A percentile compares a stretch with the other conserved stretches of the same genome.
These are phyloP conservation scores for Theristicus caerulescens DNA, from an alignment of 2,113 vertebrate genomes.

Conservation along the genomic window DNA sequence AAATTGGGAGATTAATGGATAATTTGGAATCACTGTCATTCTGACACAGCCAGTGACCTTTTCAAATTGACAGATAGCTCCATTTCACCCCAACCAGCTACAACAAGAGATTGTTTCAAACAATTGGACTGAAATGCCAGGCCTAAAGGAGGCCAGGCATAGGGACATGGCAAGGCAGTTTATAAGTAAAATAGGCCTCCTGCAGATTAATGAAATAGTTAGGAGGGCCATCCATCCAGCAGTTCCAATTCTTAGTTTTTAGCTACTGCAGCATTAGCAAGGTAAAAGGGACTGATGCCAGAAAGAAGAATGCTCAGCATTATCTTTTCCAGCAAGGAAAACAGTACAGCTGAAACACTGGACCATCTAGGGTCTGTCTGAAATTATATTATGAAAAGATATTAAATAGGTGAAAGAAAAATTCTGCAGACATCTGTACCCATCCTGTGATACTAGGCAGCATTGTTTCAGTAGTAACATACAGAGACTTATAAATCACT, in stretches of 20 bases:
- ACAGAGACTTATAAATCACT: neutral
- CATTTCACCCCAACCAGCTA: constrained; percentile 58
- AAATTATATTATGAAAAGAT: neutral
- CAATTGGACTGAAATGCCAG: constrained; percentile 35
- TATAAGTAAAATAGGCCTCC: neutral
- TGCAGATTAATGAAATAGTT: constrained; percentile 2
- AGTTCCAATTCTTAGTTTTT: neutral
- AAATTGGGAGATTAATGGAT: constrained; percentile 72
- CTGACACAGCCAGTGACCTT: constrained; percentile 65
- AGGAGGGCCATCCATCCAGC: neutral
- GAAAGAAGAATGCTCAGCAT: neutral
- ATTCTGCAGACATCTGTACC: neutral
- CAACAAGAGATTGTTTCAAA: constrained; percentile 53
- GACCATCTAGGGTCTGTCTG: neutral
- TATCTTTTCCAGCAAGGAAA: neutral
- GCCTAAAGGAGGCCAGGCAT: neutral
- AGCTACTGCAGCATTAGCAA: neutral
- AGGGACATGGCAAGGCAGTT: neutral
- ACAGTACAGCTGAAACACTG: neutral
- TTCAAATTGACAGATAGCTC: constrained; percentile 67
- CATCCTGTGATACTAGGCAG: neutral
- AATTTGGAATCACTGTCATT: constrained; percentile 67
- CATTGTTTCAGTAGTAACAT: neutral
- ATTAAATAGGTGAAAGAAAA: neutral
- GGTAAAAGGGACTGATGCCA: neutral